Conservation (phyloP, 2,888 invertebrate genomes). For the Pycnomerus fuliginosus region DNA sequence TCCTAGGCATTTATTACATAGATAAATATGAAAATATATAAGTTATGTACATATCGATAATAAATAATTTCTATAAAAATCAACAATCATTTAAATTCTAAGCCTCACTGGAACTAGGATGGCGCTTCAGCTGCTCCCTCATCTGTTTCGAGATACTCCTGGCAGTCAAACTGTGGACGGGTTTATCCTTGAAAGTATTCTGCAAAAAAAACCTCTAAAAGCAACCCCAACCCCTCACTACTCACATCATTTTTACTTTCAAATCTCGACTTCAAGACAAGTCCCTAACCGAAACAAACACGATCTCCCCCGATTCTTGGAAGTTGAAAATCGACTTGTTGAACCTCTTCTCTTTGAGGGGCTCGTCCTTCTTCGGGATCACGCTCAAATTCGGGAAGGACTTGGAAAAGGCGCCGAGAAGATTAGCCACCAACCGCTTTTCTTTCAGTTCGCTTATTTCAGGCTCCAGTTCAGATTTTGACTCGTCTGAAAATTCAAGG, state of each 20-base stretch:
- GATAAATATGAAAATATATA: too few species aligned
- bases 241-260: constrained; percentile 34
- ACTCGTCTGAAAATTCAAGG: background rate
- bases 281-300: constrained; percentile 40
- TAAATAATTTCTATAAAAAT: too few species aligned
- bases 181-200: constrained; percentile 34
- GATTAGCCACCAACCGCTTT: constrained; percentile 37
- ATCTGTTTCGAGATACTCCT: constrained; percentile 76
- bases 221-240: background rate
- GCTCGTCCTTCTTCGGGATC: too few species aligned
- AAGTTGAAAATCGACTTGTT: too few species aligned
- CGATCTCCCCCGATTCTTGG: too few species aligned
- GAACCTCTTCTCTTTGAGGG: constrained; percentile 6
- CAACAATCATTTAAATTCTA: too few species aligned
- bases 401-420: constrained; percentile 40
- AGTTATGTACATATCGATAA: too few species aligned
- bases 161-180: constrained; percentile 76
- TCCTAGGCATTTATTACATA: too few species aligned
- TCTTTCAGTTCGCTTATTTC: constrained; percentile 37
- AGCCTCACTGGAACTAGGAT: too few species aligned
- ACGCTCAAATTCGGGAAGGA: constrained; percentile 34
- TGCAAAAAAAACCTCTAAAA: constrained; percentile 9
- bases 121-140: constrained; percentile 67
- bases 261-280: constrained; percentile 42
- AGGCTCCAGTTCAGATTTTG: constrained; percentile 18